These are phyloP conservation scores for Antedon mediterranea DNA, from an alignment of 53 echinoderm and acorn worm genomes.

Conservation along the genomic window DNA sequence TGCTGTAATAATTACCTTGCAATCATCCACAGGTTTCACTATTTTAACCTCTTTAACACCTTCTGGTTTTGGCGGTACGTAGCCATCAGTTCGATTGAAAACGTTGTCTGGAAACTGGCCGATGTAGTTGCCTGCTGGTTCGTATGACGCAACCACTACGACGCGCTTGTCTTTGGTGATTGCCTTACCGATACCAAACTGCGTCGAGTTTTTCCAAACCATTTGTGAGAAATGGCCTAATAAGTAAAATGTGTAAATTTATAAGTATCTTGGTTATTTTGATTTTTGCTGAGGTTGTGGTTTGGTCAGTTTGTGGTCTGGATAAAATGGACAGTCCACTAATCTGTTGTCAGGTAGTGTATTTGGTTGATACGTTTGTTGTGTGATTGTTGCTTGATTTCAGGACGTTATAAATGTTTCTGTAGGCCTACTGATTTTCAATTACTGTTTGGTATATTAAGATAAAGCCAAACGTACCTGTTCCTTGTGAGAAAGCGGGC, in stretches of 20 bases:
- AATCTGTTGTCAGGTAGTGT: no score
- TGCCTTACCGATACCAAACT: slow-evolving; percentile 88
- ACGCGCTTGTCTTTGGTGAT: slow-evolving; percentile 65
- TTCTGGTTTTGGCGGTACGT: slow-evolving; percentile 27
- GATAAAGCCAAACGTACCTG: no score
- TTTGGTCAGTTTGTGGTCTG: no score
- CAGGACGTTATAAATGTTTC: no score
- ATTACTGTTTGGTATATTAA: no score
- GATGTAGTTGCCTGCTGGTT: slow-evolving; percentile 82
- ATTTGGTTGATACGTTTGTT: no score
- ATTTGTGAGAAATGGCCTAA: slow-evolving; percentile 97
- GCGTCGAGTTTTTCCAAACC: slow-evolving; percentile 78
- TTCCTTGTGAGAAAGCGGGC: slow-evolving; percentile 64
- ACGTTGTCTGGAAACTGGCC: slow-evolving; percentile 79
- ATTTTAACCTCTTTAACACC: neutral
- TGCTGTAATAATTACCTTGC: neutral
- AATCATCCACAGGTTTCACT: neutral
- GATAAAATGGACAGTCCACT: no score
- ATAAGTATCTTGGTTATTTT: no score
- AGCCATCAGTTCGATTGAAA: slow-evolving; percentile 40
- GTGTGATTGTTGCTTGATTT: no score
- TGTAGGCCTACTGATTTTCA: no score
- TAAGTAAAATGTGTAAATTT: no score
- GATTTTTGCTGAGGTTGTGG: no score
- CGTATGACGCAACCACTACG: slow-evolving; percentile 65